Percentiles rank a stretch among this genome's conserved stretches.
These are phyloP conservation scores for Ptilonorhynchus violaceus DNA, from an alignment of 2,113 vertebrate species.

Conservation along the genomic window DNA sequence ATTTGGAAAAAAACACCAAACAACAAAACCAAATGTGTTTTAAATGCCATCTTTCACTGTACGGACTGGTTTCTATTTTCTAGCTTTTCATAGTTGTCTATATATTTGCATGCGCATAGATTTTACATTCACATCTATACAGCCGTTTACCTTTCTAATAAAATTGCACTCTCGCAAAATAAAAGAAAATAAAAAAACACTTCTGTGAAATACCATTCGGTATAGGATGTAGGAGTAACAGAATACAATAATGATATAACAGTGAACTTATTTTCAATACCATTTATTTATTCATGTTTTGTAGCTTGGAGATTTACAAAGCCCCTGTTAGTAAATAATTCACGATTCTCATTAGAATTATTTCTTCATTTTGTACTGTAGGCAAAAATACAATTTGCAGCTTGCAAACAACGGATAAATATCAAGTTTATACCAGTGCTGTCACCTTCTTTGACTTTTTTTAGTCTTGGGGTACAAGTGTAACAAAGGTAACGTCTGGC, in stretches of 20 bases:
- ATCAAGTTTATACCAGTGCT: background rate
- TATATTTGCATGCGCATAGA: background rate
- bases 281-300: slow-evolving; percentile 18
- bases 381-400: slow-evolving; percentile 1
- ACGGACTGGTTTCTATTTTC: background rate
- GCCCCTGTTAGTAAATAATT: slow-evolving; percentile 32
- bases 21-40: background rate
- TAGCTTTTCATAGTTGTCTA: background rate
- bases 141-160: background rate
- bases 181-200: background rate
- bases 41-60: background rate
- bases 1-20: background rate
- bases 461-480: background rate
- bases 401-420: slow-evolving; percentile 1
- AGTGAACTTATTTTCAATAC: background rate
- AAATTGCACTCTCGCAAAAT: background rate
- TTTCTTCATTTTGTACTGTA: background rate
- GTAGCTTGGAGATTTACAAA: background rate
- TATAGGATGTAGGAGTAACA: background rate
- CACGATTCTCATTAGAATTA: slow-evolving; percentile 35
- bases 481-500: background rate
- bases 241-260: background rate
- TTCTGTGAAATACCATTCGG: background rate
- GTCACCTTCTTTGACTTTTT: background rate
- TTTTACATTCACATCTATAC: background rate